Conservation (phyloP, 2,888 invertebrate genomes). For the Ormyrus rosae region DNA sequence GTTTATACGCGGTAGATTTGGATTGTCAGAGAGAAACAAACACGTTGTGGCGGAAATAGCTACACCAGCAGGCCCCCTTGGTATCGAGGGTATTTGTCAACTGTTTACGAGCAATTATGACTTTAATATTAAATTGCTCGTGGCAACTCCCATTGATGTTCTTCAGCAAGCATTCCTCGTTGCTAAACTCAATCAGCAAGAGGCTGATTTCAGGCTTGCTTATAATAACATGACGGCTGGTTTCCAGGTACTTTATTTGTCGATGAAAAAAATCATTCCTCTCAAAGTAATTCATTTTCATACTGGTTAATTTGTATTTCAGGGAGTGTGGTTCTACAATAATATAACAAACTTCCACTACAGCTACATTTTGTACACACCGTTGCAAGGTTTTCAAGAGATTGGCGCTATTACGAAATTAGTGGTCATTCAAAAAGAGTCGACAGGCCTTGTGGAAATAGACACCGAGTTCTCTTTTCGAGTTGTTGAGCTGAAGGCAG, state of each 20-base stretch:
- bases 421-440: conserved; percentile 78
- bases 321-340: conserved; percentile 86
- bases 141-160: conserved; percentile 86
- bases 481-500: conserved; percentile 83
- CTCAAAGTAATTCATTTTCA: background rate
- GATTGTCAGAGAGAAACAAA: conserved; percentile 83
- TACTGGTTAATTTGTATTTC: conserved; percentile 75
- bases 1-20: conserved; percentile 82
- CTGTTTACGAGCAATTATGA: conserved; percentile 80
- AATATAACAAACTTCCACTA: conserved; percentile 86
- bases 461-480: conserved; percentile 84
- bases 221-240: conserved; percentile 87
- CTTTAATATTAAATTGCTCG: conserved; percentile 85
- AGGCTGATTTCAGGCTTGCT: conserved; percentile 85
- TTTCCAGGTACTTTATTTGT: conserved; percentile 76
- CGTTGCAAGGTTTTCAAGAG: conserved; percentile 86
- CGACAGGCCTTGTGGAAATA: conserved; percentile 69
- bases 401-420: conserved; percentile 86
- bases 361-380: conserved; percentile 86
- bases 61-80: conserved; percentile 83
- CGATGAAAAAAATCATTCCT: too few relatives aligned
- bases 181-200: conserved; percentile 83
- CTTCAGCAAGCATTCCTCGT: conserved; percentile 82
- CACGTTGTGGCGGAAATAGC: conserved; percentile 86
- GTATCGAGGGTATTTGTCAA: conserved; percentile 82